Percentiles rank a stretch among this genome's conserved stretches.
Conservation (phyloP, 2,113 vertebrate genomes). For the Terrapene triunguis region DNA sequence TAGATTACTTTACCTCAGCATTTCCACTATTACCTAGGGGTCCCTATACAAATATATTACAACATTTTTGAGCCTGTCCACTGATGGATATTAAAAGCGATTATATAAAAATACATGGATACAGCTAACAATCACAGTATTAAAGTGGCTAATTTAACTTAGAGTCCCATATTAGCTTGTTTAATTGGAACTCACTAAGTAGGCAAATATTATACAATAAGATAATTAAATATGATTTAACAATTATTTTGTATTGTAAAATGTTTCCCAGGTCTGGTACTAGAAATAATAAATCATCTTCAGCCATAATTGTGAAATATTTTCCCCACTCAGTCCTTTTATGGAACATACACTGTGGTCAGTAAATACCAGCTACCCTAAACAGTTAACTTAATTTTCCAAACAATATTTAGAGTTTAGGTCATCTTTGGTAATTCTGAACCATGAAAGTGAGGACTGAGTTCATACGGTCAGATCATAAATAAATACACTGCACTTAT, state of each 20-base stretch:
- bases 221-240: not conserved
- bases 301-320: not conserved
- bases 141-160: not conserved
- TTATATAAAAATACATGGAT: not conserved
- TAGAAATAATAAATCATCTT: slow-evolving; percentile 7
- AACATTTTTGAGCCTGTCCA: not conserved
- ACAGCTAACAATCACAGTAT: not conserved
- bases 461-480: not conserved
- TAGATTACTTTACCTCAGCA: not conserved
- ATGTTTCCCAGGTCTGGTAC: not conserved
- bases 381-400: not conserved
- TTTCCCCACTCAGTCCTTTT: not conserved
- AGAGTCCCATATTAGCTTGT: not conserved
- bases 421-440: not conserved
- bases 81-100: not conserved
- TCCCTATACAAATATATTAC: not conserved
- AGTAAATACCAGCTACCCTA: slow-evolving; percentile 7
- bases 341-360: not conserved
- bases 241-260: not conserved
- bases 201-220: not conserved
- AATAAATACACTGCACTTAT: not conserved
- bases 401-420: not conserved
- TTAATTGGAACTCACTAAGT: not conserved
- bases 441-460: not conserved
- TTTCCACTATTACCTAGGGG: not conserved